These are phyloP conservation scores for Ametastegia equiseti DNA, from an alignment of 2,888 invertebrate genomes.

Conservation along the genomic window DNA sequence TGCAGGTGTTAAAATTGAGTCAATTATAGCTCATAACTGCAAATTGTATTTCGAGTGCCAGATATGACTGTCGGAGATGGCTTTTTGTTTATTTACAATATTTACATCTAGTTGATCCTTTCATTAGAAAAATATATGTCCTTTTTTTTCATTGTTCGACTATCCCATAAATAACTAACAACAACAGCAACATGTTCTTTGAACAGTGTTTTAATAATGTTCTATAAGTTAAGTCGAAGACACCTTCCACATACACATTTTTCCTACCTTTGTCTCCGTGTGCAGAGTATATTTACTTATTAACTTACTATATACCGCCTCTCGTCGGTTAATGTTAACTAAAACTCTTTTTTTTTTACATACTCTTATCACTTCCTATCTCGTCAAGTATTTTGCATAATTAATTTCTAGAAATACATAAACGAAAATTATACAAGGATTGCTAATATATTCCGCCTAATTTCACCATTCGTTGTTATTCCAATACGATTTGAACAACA, in stretches of 20 bases:
- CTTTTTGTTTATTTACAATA: constrained; percentile 70
- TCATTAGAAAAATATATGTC: constrained; percentile 42
- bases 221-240: constrained; percentile 45
- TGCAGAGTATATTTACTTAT: constrained; percentile 25
- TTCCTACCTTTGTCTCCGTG: constrained; percentile 27
- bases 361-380: neutral
- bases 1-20: constrained; percentile 8
- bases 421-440: neutral
- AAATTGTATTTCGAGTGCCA: constrained; percentile 66
- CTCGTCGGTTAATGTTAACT: neutral
- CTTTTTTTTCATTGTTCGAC: constrained; percentile 10
- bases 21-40: constrained; percentile 45
- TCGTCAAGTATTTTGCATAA: neutral
- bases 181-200: neutral
- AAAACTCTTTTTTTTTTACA: neutral
- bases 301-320: neutral
- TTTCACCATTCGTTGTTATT: neutral
- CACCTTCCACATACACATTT: constrained; percentile 45
- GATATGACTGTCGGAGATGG: constrained; percentile 70
- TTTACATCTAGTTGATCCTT: constrained; percentile 61
- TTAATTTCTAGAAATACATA: neutral
- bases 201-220: constrained; percentile 43
- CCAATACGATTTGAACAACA: neutral
- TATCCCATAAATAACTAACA: neutral
- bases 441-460: neutral